Evolutionary conservation across 1,140 invertebrate species (phyloP), one percentile per base, ranked within the genome.

Genomic region (Adelges cooleyi): DNA sequence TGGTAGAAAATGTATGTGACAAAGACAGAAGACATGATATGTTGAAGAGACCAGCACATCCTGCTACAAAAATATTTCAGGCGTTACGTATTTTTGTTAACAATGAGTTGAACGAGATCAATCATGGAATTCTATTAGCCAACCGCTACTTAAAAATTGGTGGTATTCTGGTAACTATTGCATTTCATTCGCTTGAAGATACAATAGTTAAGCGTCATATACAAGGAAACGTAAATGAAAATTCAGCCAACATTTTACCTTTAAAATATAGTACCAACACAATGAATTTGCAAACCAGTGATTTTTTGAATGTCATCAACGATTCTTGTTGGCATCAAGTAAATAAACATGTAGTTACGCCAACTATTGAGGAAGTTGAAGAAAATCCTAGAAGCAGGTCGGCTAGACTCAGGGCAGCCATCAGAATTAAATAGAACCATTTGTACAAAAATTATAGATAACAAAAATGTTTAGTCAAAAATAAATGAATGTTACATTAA

Each of bases 71-170:
- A 81, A 86, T 90, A 0, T 98, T 97, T 78, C 91, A 95, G 78
- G 94, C 93, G 0, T 74, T 98, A 65, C 78, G 94, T 70, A 96
- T 97, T 68, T 95, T 97, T 77, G 90, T 98, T 0, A 98, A 98
- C 74, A 90, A 98, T 76, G 94, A 98, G 78, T 75, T 98, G 1
- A 98, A 98, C 76, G 93, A 98, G 79, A 82, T 97, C 4, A 91
- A 95, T 78, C 90, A 90, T 76, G 94, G 82, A 2, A 82, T 97
- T 71, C 72, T 89, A 36, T 71, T 93, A 68, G 87, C 91, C 1
- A 79, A 85, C 51, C 78, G 82, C 68, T 89, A 86, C 72, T 78
- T 98, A 20, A 87, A 87, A 77, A 72, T 82, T 0, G 80, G 83
- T 29, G 93, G 92, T 1, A 77, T 83, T 67, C 72, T 95, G 67